A percentile compares a stretch with the other conserved stretches of the same genome.
These are phyloP conservation scores for Pocillopora meandrina DNA, from an alignment of 92 coral and sea anemone species.

Conservation along the genomic window DNA sequence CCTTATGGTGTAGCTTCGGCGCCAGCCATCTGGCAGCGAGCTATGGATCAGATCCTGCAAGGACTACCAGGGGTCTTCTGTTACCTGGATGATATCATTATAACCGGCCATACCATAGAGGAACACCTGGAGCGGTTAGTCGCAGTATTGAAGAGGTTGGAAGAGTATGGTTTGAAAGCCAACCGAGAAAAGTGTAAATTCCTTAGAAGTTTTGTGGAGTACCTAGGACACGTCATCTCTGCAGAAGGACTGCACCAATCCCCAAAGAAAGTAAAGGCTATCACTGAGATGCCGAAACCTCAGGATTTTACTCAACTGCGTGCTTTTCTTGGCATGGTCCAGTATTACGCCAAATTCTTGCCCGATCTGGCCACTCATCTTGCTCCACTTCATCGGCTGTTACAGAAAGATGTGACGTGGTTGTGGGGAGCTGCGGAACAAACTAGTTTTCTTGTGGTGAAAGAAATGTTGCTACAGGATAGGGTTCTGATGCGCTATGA, in stretches of 20 bases:
- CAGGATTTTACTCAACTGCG: background rate
- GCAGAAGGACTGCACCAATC: background rate
- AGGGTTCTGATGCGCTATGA: conserved; percentile 17
- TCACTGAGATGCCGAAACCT: background rate
- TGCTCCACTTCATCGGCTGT: conserved; percentile 47
- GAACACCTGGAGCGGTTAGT: conserved; percentile 52
- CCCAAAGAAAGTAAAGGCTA: background rate
- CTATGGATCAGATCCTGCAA: conserved; percentile 66
- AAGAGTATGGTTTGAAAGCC: conserved; percentile 10
- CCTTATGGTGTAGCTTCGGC: conserved; percentile 65
- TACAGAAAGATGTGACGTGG: conserved; percentile 41
- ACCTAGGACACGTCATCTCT: background rate
- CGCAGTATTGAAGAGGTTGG: conserved; percentile 35
- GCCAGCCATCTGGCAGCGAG: conserved; percentile 62
- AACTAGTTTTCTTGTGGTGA: conserved; percentile 20
- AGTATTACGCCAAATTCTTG: conserved; percentile 47
- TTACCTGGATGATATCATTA: conserved; percentile 61
- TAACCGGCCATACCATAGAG: conserved; percentile 40
- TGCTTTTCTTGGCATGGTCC: conserved; percentile 18
- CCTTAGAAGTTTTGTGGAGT: no score
- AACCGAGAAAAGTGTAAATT: no score
- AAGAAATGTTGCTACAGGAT: conserved; percentile 43
- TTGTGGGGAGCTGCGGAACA: conserved; percentile 37
- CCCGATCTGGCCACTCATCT: conserved; percentile 52
- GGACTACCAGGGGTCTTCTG: conserved; percentile 49